Evolutionary conservation across 2,888 invertebrate genomes (phyloP).

Genomic region (Diarsia brunnea): DNA sequence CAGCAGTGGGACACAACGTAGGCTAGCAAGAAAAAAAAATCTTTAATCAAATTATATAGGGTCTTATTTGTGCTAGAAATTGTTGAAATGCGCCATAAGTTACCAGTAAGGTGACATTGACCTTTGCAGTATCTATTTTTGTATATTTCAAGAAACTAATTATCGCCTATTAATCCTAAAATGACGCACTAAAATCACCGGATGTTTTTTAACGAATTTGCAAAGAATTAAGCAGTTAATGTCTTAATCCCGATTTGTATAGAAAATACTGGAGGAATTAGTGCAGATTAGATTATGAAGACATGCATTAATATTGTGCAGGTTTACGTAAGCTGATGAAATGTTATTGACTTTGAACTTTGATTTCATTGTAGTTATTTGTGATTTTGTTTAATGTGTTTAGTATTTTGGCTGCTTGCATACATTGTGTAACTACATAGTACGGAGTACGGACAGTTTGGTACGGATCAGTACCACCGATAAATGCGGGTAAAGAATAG

Average conservation of each 20-base stretch:
- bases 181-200: not conserved
- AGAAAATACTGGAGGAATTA: slow-evolving; percentile 23
- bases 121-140: not conserved
- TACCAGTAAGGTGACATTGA: not conserved
- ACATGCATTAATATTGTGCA: slow-evolving; percentile 9
- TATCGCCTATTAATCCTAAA: slow-evolving; percentile 5
- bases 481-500: too few species aligned
- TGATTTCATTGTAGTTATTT: slow-evolving; percentile 7
- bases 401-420: too few species aligned
- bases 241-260: slow-evolving; percentile 43
- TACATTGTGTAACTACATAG: too few species aligned
- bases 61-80: too few species aligned
- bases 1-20: too few species aligned
- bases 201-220: slow-evolving; percentile 14
- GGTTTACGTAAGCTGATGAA: not conserved
- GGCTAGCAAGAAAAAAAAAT: too few species aligned
- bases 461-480: too few species aligned
- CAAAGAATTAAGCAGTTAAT: slow-evolving; percentile 34
- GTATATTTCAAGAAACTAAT: slow-evolving; percentile 14
- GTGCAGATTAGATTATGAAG: slow-evolving; percentile 47
- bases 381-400: not conserved
- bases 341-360: slow-evolving; percentile 4
- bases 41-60: not conserved
- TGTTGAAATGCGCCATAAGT: not conserved
- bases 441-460: too few species aligned